A percentile compares a stretch with the other conserved stretches of the same genome.
Evolutionary conservation across 2,113 vertebrate genomes (phyloP).

Genomic region (Anarrhichthys ocellatus): DNA sequence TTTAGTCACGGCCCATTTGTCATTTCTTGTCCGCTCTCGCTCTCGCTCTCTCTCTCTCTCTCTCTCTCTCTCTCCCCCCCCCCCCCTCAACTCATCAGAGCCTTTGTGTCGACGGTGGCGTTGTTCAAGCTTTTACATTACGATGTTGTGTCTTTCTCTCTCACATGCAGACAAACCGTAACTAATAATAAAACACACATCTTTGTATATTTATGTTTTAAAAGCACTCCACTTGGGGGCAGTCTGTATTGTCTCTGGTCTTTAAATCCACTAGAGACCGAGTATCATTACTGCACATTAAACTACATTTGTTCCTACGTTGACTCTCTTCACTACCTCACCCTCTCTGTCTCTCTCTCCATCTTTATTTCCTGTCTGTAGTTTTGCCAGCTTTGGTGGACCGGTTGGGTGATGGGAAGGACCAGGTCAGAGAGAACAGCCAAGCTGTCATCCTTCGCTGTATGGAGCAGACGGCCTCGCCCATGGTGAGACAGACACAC

Average conservation of each 20-base stretch:
- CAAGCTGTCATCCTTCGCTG: constrained; percentile 90
- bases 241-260: constrained; percentile 34
- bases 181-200: neutral
- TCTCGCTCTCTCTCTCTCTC: no score
- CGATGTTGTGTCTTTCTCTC: neutral
- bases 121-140: neutral
- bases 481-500: constrained; percentile 86
- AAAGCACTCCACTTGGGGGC: constrained; percentile 59
- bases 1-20: constrained; percentile 60
- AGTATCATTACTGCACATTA: neutral
- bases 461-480: constrained; percentile 90
- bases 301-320: no score
- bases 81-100: neutral
- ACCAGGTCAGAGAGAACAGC: constrained; percentile 96
- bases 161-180: neutral
- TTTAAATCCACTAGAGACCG: constrained; percentile 1
- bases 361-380: constrained; percentile 58
- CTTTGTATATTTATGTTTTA: constrained; percentile 11
- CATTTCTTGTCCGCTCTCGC: constrained; percentile 44
- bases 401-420: constrained; percentile 94
- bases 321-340: no score
- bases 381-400: constrained; percentile 92
- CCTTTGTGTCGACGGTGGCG: neutral
- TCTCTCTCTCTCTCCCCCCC: no score
- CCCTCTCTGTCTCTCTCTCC: neutral